Evolutionary conservation across 92 coral and sea anemone genomes (phyloP), one percentile per base, ranked within the genome.

Genomic region (Muricea muricata): DNA sequence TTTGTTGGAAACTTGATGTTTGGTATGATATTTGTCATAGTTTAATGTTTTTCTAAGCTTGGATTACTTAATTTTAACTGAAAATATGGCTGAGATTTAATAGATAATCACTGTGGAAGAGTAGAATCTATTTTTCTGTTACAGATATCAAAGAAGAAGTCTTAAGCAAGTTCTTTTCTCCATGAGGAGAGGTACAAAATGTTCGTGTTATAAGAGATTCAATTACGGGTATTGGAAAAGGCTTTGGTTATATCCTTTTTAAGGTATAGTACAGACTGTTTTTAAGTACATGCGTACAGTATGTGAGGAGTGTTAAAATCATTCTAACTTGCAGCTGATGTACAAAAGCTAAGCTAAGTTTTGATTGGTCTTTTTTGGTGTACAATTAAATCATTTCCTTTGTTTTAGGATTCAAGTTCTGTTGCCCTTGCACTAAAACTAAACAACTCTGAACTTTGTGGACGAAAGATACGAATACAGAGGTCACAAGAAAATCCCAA

Each of bases 1-100:
- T 93, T 93, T 89, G 94, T 97, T 26, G 98, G 99, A 69, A 93
- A 97, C 86, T 91, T 97, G 23, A 93, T 90, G n/a, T 97, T 97
- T 90, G 93, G 99, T 96, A 63, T 90, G 97, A 90, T 3, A 30
- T 40, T 20, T 31, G 34, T 31, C n/a, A n/a, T n/a, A n/a, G n/a
- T n/a, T n/a, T n/a, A n/a, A n/a, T n/a, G n/a, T n/a, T n/a, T n/a
- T n/a, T n/a, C n/a, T n/a, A n/a, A n/a, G n/a, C n/a, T n/a, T n/a
- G n/a, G n/a, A n/a, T n/a, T n/a, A n/a, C n/a, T n/a, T n/a, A n/a
- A n/a, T n/a, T n/a, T n/a, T n/a, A n/a, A n/a, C n/a, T n/a, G n/a
- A n/a, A n/a, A n/a, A n/a, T n/a, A n/a, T n/a, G 18, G 13, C n/a
- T 2, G 7, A 1, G 12, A n/a, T 29, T 37, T 37, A 9, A 37